phyloP scores from a whole-genome alignment of 2,113 vertebrate genomes.

The Sialia sialis region DNA sequence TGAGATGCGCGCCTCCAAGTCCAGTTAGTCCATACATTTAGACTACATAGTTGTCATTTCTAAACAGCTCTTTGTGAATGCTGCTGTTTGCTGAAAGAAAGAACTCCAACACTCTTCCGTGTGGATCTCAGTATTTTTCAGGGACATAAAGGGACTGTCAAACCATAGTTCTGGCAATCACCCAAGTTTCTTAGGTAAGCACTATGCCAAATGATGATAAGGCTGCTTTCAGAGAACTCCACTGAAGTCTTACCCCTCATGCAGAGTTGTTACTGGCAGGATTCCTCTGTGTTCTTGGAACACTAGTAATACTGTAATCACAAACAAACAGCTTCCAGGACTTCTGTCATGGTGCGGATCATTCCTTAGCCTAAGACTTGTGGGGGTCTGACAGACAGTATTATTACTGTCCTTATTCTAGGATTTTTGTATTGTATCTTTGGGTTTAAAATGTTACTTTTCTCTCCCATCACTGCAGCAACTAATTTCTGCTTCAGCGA shows the following conservation, averaged over 20 bases:
- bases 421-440: neutral
- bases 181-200: neutral
- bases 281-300: neutral
- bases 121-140: neutral
- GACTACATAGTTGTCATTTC: neutral
- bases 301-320: neutral
- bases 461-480: neutral
- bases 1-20: neutral
- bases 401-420: neutral
- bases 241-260: neutral
- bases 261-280: neutral
- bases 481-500: conserved; percentile 2
- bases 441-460: neutral
- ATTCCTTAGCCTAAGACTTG: neutral
- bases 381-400: neutral
- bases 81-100: neutral
- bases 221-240: neutral
- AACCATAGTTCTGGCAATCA: neutral
- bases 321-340: neutral
- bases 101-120: neutral
- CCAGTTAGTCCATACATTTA: neutral
- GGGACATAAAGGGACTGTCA: neutral
- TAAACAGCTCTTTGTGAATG: neutral
- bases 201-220: neutral
- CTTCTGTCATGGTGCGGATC: neutral